Evolutionary conservation across 2,113 vertebrate genomes (phyloP).

Genomic region (Gymnarchus niloticus): DNA sequence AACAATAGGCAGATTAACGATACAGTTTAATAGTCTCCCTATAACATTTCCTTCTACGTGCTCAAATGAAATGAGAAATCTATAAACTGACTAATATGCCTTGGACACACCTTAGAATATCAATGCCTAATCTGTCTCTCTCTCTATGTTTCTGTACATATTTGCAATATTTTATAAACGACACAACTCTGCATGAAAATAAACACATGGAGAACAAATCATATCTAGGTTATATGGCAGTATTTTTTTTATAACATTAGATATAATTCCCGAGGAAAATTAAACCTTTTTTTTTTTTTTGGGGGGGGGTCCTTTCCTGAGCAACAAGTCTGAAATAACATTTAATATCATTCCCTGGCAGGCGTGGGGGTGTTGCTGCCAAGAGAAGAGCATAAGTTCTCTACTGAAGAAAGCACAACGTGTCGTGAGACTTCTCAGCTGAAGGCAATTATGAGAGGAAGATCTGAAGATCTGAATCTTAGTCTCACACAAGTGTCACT

Average conservation of each 20-base stretch:
- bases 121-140: too few relatives aligned
- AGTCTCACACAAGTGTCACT: background rate
- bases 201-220: background rate
- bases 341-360: background rate
- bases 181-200: background rate
- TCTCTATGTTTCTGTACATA: too few relatives aligned
- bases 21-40: slow-evolving; percentile 19
- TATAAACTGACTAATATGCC: background rate
- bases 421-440: background rate
- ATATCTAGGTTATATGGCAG: background rate
- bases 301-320: background rate
- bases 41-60: slow-evolving; percentile 25
- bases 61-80: slow-evolving; percentile 34
- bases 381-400: background rate
- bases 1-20: slow-evolving; percentile 36
- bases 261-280: background rate
- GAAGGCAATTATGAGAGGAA: background rate
- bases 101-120: too few relatives aligned
- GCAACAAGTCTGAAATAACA: background rate
- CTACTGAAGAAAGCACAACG: background rate
- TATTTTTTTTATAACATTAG: background rate
- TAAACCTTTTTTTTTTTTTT: background rate
- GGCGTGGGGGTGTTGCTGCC: background rate
- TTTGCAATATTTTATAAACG: background rate
- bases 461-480: background rate